Base-by-base conservation (phyloP, 53 echinoderm and acorn worm species). In the Temnopleurus reevesii region DNA sequence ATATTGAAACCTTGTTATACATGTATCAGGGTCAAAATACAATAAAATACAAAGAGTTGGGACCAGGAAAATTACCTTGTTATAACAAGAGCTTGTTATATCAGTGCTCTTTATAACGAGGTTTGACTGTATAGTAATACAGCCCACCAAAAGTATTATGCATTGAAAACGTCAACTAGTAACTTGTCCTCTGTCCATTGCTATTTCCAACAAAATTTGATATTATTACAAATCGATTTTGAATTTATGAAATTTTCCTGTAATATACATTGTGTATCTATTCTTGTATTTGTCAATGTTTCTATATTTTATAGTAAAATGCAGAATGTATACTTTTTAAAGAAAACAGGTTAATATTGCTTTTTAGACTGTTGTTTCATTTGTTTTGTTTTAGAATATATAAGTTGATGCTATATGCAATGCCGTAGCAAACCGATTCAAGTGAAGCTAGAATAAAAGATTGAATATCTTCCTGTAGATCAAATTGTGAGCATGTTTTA, bases 391-490 rank as follows among this genome's bases (percentile, higher is more conserved):
- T 30, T 31, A 18, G 8, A 8, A 71, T 38, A 21, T 43, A n/a
- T 71, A 5, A 33, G 35, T 65, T 36, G 26, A 31, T 60, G 12
- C 12, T 71, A 23, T n/a, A 8, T 71, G 71, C 23, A n/a, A n/a
- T n/a, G n/a, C n/a, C n/a, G 36, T 71, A 71, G 19, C n/a, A 19
- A 5, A 36, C 23, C 41, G 7, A 71, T 43, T 71, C 71, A 36
- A 71, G 19, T n/a, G 71, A 71, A 71, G 71, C 71, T 71, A 71
- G 41, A 71, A 38, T 71, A 71, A 63, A 71, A 71, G 43, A 71
- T 71, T n/a, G 41, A 71, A 71, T 41, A 71, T 38, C 71, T 63
- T 63, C 63, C 41, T 38, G 71, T 71, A 71, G 21, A 71, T 71
- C 1, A 2, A 2, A 41, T 38, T 41, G 23, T 71, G 8, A 38